Evolutionary conservation across 2,888 invertebrate species (phyloP), one percentile per base, ranked within the genome.

Genomic region (Eucriotettix oculatus): DNA sequence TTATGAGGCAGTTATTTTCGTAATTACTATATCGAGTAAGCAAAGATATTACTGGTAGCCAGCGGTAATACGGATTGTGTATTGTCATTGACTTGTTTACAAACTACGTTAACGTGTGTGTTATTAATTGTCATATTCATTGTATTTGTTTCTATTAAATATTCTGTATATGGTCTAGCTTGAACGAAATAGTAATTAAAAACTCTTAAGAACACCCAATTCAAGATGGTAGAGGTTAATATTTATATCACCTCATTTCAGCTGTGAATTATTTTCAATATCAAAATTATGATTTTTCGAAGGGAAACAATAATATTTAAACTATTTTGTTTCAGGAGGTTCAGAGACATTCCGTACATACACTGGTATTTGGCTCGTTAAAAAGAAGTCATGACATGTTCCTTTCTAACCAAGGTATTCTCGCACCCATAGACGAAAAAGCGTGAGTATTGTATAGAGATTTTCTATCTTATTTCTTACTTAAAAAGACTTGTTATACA

Each of bases 311-410:
- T 14, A 48, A 14, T 42, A 10, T n/a, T 7, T 41, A 11, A 12
- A 40, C 42, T 11, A 42, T n/a, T 12, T 55, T 41, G 40, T 66
- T 65, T 56, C 63, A 89, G 75, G 90, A 92, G 68, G 95, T 97
- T 11, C 95, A 96, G 71, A 86, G 92, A 68, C 97, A 96, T 75
- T 96, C 97, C 9, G 95, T 97, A 1, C 97, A 97, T 72, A 97
- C 96, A 0, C 76, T 97, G 64, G 95, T 98, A 65, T 99, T 99
- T 73, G 83, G 98, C 66, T 98, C 97, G 10, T 74, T 99, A 65
- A 99, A 99, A 74, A 79, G 99, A 69, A 94, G 96, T 1, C 97
- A 98, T 72, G 99, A 99, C 74, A 90, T 97, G 87, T 99, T 98
- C 73, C 77, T 96, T 56, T 84, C 90, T 14, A 94, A 96, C 72